These are phyloP conservation scores for Bombus haemorrhoidalis DNA, from an alignment of 1,140 invertebrate genomes.

Conservation along the genomic window DNA sequence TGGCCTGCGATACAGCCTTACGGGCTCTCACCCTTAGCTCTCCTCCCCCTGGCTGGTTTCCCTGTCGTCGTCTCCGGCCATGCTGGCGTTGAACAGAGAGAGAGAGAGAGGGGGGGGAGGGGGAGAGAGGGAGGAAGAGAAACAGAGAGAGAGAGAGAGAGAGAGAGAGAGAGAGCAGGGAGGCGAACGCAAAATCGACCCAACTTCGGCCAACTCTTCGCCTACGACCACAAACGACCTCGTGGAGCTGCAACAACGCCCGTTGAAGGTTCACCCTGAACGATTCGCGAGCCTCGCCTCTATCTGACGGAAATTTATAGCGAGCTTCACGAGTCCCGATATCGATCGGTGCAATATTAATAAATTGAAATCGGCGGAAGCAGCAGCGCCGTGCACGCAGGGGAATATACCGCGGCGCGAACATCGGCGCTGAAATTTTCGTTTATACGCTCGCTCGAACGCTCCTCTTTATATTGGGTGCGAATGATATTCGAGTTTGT, in stretches of 20 bases:
- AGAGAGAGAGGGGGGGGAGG: too few relatives aligned
- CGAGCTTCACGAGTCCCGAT: conserved; percentile 45
- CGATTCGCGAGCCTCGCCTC: background rate
- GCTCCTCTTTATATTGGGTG: conserved; percentile 36
- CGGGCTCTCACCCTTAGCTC: conserved; percentile 61
- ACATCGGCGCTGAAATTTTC: conserved; percentile 1
- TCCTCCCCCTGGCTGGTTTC: conserved; percentile 27
- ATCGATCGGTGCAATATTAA: conserved; percentile 64
- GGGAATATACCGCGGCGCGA: background rate
- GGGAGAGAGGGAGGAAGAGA: background rate
- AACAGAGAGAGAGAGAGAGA: too few relatives aligned
- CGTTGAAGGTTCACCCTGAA: conserved; percentile 45
- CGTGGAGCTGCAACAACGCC: conserved; percentile 52
- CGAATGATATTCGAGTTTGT: conserved; percentile 49
- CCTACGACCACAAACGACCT: conserved; percentile 58
- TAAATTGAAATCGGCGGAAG: conserved; percentile 39
- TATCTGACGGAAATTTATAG: conserved; percentile 52
- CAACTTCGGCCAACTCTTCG: conserved; percentile 61
- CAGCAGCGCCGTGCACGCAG: background rate
- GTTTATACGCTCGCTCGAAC: background rate
- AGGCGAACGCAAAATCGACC: conserved; percentile 71
- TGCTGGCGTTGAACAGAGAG: conserved; percentile 12
- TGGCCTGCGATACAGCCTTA: conserved; percentile 41
- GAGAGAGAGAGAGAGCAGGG: conserved; percentile 32
- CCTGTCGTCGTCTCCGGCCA: conserved; percentile 30